Evolutionary conservation across 2,113 vertebrate species (phyloP).

Genomic region (Pygoscelis adeliae): DNA sequence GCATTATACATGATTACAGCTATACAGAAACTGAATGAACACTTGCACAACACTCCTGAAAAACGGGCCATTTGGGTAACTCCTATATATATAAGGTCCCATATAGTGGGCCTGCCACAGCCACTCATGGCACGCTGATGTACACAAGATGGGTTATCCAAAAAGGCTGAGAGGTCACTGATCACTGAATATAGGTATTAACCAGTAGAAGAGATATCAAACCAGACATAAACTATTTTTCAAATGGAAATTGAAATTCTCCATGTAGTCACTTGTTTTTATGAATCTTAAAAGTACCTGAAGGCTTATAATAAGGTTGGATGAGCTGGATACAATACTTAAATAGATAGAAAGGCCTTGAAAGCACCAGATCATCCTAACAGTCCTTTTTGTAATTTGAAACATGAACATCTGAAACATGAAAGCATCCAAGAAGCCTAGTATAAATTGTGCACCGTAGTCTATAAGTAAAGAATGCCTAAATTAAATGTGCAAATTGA

Average conservation of each 20-base stretch:
- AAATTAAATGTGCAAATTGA: not conserved
- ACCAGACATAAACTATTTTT: not conserved
- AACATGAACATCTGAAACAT: not conserved
- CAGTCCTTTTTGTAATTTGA: not conserved
- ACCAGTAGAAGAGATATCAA: not conserved
- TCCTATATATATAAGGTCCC: accelerated
- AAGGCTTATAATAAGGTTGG: not conserved
- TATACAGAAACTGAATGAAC: not conserved
- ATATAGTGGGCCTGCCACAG: not conserved
- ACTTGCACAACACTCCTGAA: not conserved
- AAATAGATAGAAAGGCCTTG: not conserved
- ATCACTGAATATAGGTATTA: not conserved
- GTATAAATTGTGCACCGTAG: not conserved
- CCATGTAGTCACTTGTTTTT: not conserved
- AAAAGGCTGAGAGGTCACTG: not conserved
- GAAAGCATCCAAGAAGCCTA: not conserved
- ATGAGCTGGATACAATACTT: not conserved
- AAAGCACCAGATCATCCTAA: not conserved
- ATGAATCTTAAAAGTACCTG: not conserved
- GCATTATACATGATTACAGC: not conserved
- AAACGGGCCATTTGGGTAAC: accelerated
- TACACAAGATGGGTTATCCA: not conserved
- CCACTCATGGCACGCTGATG: not conserved
- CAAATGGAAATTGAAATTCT: not conserved
- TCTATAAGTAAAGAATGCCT: not conserved